phyloP scores from a whole-genome alignment of 2,113 vertebrate genomes.

The zebrafish (Danio rerio) region GRCz12tu NC_133190.1:26241501-26242000 shows the following conservation, averaged over 20 bases:
- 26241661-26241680: too few species aligned
- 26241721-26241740: constrained; percentile 17
- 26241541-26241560: not conserved
- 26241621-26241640: not conserved
- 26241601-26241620: not conserved
- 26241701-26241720: not conserved
- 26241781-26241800: constrained; percentile 67
- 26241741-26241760: constrained; percentile 46
- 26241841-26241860: constrained; percentile 43
- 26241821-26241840: constrained; percentile 46
- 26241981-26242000: constrained; percentile 48
- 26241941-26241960: constrained; percentile 63
- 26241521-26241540: not conserved
- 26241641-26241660: not conserved
- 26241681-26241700: not conserved
- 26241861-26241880: constrained; percentile 37
- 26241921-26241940: constrained; percentile 65
- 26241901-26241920: constrained; percentile 53
- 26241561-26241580: too few species aligned
- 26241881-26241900: constrained; percentile 57
- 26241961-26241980: constrained; percentile 68
- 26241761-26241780: constrained; percentile 66
- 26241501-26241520: too few species aligned
- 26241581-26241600: not conserved
- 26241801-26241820: constrained; percentile 63